A percentile compares a stretch with the other conserved stretches of the same genome.
phyloP scores from a whole-genome alignment of 2,113 vertebrate species.

The Leucosticte australis region DNA sequence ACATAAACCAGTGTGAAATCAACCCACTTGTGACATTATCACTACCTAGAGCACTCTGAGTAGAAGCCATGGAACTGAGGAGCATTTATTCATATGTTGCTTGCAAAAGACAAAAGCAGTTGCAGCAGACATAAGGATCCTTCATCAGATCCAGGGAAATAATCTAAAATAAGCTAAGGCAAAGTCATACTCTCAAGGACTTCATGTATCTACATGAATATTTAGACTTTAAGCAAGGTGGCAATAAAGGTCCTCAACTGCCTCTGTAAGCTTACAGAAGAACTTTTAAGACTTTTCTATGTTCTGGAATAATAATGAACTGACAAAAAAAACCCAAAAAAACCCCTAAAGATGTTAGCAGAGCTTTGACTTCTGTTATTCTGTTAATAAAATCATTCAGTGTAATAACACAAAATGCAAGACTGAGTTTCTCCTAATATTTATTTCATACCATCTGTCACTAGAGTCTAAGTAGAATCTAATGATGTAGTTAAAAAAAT shows the following conservation, averaged over 20 bases:
- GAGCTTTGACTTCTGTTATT: slow-evolving; percentile 24
- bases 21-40: background rate
- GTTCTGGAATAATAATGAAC: background rate
- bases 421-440: slow-evolving; percentile 38
- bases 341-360: background rate
- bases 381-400: slow-evolving; percentile 47
- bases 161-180: background rate
- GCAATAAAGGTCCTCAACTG: background rate
- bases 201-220: background rate
- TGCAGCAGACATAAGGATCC: background rate
- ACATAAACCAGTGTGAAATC: background rate
- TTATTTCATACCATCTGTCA: slow-evolving; percentile 60
- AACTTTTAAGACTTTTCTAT: background rate
- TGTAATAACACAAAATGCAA: slow-evolving; percentile 24
- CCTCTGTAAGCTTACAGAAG: background rate
- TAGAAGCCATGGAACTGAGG: background rate
- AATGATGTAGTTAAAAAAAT: slow-evolving; percentile 29
- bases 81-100: background rate
- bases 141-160: background rate
- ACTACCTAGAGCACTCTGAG: background rate
- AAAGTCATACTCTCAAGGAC: background rate
- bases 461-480: background rate
- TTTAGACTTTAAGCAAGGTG: background rate
- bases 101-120: background rate
- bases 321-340: background rate